Evolutionary conservation across 2,888 invertebrate species (phyloP).

Genomic region (Agrilus mali): DNA sequence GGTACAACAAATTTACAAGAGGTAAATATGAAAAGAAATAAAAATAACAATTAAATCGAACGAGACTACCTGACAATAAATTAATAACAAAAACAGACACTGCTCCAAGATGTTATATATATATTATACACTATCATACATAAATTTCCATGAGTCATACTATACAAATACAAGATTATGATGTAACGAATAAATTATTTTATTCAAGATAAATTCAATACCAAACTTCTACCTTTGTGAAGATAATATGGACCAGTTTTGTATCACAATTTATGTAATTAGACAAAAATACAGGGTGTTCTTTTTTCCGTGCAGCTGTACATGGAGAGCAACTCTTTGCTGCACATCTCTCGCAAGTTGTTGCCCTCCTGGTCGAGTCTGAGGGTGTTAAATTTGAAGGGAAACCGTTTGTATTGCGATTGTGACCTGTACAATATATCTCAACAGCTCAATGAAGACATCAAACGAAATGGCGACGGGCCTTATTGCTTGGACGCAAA

Average conservation of each 20-base stretch:
- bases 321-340: slow-evolving; percentile 48
- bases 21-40: slow-evolving; percentile 26
- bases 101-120: too few species aligned
- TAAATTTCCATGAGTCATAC: too few species aligned
- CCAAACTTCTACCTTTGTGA: neutral
- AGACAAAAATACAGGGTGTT: too few species aligned
- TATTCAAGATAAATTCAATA: neutral
- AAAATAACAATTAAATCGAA: too few species aligned
- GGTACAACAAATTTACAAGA: slow-evolving; percentile 40
- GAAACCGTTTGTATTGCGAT: slow-evolving; percentile 55
- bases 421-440: slow-evolving; percentile 37
- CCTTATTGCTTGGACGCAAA: slow-evolving; percentile 24
- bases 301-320: slow-evolving; percentile 38
- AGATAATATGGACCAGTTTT: too few species aligned
- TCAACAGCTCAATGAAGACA: slow-evolving; percentile 15
- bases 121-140: too few species aligned
- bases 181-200: too few species aligned
- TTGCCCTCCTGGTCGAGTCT: slow-evolving; percentile 41
- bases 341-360: slow-evolving; percentile 39
- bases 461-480: slow-evolving; percentile 20
- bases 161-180: too few species aligned
- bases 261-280: too few species aligned
- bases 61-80: too few species aligned
- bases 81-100: too few species aligned
- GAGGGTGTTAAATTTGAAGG: slow-evolving; percentile 41